Conservation (phyloP, 2,797 vertebrate genomes). For the Choloepus didactylus region DNA sequence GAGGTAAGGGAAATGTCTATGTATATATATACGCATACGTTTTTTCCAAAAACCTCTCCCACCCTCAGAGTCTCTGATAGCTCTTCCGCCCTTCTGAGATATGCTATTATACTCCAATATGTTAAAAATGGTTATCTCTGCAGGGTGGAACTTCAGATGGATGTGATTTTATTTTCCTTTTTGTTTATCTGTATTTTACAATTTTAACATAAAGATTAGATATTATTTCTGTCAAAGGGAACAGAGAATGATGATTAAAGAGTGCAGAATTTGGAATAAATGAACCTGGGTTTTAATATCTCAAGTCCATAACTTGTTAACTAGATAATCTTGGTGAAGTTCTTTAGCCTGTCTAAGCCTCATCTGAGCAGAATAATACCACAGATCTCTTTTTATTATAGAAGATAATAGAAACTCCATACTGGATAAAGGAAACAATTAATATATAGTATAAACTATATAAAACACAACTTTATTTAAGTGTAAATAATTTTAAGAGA, state of each 20-base stretch:
- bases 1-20: neutral
- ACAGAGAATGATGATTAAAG: neutral
- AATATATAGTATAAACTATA: neutral
- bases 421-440: neutral
- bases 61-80: neutral
- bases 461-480: constrained; percentile 2
- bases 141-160: neutral
- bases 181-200: neutral
- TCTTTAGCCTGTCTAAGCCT: neutral
- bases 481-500: neutral
- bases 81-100: neutral
- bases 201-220: neutral
- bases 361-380: neutral
- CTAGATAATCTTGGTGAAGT: neutral
- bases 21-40: no score
- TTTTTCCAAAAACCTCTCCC: neutral
- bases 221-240: neutral
- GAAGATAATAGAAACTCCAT: neutral
- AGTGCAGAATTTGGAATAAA: neutral
- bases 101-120: neutral
- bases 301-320: neutral
- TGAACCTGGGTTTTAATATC: neutral
- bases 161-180: neutral
- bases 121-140: neutral
- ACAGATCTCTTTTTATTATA: constrained; percentile 19